Base-by-base conservation (phyloP, 2,113 vertebrate species). In the Cyanoliseus patagonus region DNA sequence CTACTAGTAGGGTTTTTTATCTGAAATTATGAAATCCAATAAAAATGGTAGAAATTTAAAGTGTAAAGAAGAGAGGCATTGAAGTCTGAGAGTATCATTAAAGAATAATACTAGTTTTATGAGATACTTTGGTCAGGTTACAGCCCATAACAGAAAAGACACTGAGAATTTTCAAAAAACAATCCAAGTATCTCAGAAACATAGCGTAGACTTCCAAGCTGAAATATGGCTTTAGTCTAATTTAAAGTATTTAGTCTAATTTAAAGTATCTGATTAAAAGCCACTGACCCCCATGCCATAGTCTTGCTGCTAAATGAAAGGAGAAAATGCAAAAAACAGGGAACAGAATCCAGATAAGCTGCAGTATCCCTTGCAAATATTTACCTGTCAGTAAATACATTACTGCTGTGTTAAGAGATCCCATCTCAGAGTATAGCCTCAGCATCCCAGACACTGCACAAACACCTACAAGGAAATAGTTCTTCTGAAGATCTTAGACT, bases 1-100 rank as follows among this genome's bases (percentile, higher is more conserved):
- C 73, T 89, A 85, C 74, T 89, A 95, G 96, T 79, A 70, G 81
- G 66, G 30, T 95, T 91, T 97, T 96, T 94, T 94, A 94, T 85
- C 84, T 84, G 90, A 94, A 80, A 72, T 73, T 80, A 83, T 57
- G 63, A 80, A 96, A 91, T 91, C 70, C 78, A 89, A 96, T 91
- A 82, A 95, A 93, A 93, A 47, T 53, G 10, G 44, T 41, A 86
- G 69, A 70, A 94, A 92, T 94, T 84, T 83, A 79, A 92, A 95
- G 59, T 83, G 44, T 57, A 84, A 82, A 77, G 49, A 84, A 64
- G 64, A 92, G 52, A 88, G 52, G 24, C 49, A 87, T 35, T 82
- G 83, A 76, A 84, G 52, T 82, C 86, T 87, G 49, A 31, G 31
- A 92, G 80, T 63, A 77, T 84, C 77, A 73, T 87, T 79, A 95